Evolutionary conservation across 2,113 vertebrate genomes (phyloP).

Genomic region (Haemorhous mexicanus): DNA sequence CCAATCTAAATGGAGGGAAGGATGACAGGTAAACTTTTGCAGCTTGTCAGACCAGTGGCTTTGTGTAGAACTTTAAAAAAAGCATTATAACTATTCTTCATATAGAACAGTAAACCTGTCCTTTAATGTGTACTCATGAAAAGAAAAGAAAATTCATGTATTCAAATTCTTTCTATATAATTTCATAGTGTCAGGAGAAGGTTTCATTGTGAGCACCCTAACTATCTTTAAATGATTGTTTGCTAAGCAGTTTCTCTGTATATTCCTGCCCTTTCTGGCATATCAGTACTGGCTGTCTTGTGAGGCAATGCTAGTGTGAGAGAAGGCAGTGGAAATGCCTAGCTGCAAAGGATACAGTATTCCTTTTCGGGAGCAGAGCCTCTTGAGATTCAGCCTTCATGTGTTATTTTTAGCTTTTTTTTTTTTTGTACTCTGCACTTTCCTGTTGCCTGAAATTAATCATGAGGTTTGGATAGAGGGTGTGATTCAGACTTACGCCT

Average conservation of each 20-base stretch:
- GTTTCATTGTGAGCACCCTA: background rate
- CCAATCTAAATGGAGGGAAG: background rate
- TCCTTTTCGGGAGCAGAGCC: background rate
- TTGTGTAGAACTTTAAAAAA: background rate
- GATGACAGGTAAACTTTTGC: background rate
- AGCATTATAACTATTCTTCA: background rate
- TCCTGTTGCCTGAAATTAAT: background rate
- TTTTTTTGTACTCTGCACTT: background rate
- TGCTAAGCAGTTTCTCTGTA: background rate
- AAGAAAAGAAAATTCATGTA: background rate
- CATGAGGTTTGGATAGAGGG: rapidly evolving
- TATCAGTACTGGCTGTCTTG: background rate
- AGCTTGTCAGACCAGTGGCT: background rate
- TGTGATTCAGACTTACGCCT: background rate
- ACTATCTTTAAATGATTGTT: background rate
- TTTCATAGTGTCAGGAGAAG: background rate
- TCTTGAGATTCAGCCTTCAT: background rate
- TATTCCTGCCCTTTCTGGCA: background rate
- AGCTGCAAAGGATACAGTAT: background rate
- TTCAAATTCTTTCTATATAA: background rate
- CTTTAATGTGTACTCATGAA: background rate
- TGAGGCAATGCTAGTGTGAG: background rate
- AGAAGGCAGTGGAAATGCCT: background rate
- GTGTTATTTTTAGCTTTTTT: background rate
- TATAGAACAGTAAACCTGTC: background rate